phyloP scores from a whole-genome alignment of 2,113 vertebrate genomes.

The Corythornis vintsioides region DNA sequence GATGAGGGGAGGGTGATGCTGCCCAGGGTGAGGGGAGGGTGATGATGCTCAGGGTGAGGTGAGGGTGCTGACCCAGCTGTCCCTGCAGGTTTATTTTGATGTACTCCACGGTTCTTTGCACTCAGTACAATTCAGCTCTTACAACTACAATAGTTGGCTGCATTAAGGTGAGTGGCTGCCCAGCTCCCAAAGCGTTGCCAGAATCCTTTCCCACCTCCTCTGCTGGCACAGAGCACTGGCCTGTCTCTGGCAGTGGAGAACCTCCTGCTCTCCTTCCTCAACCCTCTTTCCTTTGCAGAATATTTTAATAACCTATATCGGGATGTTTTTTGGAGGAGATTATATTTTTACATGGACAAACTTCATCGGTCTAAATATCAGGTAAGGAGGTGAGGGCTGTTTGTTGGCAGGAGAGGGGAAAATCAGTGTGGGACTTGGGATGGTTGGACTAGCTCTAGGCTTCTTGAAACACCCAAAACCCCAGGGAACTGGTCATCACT shows the following conservation, averaged over 20 bases:
- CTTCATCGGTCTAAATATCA: slow-evolving; percentile 96
- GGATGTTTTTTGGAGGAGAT: slow-evolving; percentile 97
- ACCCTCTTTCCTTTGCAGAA: slow-evolving; percentile 80
- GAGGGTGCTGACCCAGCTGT: no score
- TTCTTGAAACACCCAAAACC: no score
- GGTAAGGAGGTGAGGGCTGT: slow-evolving; percentile 63
- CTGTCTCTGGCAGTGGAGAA: rapidly evolving
- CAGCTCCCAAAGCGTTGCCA: not conserved
- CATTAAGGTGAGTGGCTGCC: slow-evolving; percentile 84
- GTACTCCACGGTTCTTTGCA: slow-evolving; percentile 95
- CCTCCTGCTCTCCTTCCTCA: not conserved
- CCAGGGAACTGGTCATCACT: no score
- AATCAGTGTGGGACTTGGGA: not conserved
- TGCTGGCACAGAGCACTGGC: rapidly evolving
- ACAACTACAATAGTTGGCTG: slow-evolving; percentile 98
- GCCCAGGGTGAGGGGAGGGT: no score
- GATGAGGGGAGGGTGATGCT: no score
- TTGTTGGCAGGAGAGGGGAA: no score
- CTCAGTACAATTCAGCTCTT: slow-evolving; percentile 96
- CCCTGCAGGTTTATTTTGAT: slow-evolving; percentile 88
- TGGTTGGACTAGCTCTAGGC: rapidly evolving
- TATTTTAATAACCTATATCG: slow-evolving; percentile 95
- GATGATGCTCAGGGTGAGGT: no score
- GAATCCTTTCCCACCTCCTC: no score
- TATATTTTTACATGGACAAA: slow-evolving; percentile 99